Evolutionary conservation across 2,113 vertebrate genomes (phyloP).

Genomic region (Donacobius atricapilla): DNA sequence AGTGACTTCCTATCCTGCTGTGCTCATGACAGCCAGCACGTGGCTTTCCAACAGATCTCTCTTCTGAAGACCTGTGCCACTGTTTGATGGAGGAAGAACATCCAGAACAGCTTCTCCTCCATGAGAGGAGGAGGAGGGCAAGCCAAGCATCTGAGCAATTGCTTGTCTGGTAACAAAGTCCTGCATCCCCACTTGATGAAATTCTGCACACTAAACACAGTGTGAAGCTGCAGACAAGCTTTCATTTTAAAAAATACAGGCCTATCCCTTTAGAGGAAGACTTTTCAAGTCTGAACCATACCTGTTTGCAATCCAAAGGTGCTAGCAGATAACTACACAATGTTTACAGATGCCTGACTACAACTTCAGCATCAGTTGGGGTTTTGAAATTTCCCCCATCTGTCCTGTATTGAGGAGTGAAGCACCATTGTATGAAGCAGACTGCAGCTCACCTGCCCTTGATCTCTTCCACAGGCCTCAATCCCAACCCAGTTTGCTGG

Average conservation of each 20-base stretch:
- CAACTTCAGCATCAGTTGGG: neutral
- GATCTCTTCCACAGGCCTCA: conserved; percentile 70
- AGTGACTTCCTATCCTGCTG: neutral
- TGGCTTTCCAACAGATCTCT: neutral
- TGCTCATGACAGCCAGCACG: rapidly evolving
- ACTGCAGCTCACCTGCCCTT: conserved; percentile 66
- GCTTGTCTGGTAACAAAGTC: neutral
- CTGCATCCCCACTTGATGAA: neutral
- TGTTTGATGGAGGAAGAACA: neutral
- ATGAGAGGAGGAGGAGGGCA: neutral
- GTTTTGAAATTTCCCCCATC: neutral
- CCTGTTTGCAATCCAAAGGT: neutral
- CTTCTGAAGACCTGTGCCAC: neutral
- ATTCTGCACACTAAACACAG: neutral
- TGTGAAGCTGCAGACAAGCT: neutral
- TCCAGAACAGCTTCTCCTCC: neutral
- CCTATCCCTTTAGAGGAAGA: neutral
- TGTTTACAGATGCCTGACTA: neutral
- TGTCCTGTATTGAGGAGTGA: rapidly evolving
- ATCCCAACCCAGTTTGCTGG: conserved; percentile 67
- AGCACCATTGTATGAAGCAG: neutral
- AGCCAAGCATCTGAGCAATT: neutral
- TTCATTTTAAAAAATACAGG: neutral
- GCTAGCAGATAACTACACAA: neutral
- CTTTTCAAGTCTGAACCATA: neutral